Conservation (phyloP, 2,797 vertebrate species). For the Argentina silus region DNA sequence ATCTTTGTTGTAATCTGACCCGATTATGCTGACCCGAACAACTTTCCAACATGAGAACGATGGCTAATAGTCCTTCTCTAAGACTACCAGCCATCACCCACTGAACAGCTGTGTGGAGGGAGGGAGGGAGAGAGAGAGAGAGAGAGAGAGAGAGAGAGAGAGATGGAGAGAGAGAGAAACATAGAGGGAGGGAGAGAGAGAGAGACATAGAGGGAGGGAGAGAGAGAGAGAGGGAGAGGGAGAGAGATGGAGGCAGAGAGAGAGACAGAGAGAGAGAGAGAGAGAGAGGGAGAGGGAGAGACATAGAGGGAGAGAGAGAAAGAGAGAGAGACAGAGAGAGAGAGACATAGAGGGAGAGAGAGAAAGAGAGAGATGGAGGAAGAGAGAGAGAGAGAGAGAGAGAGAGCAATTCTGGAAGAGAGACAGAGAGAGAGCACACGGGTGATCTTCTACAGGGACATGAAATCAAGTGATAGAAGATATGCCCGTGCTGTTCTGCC, state of each 20-base stretch:
- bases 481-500: conserved; percentile 24
- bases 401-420: no score
- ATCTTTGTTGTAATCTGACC: conserved; percentile 20
- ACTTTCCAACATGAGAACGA: neutral
- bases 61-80: conserved; percentile 7
- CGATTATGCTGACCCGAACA: conserved; percentile 2
- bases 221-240: neutral
- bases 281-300: neutral
- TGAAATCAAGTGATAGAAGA: conserved; percentile 50
- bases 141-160: neutral
- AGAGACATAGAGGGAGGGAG: conserved; percentile 19
- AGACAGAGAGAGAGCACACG: conserved; percentile 18
- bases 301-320: neutral
- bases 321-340: neutral
- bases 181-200: neutral
- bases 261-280: neutral
- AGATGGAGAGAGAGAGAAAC: neutral
- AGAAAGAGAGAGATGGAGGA: neutral
- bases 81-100: conserved; percentile 24
- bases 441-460: conserved; percentile 22
- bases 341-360: neutral
- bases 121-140: neutral
- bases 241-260: conserved; percentile 5
- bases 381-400: neutral
- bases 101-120: conserved; percentile 37